phyloP scores from a whole-genome alignment of 2,797 vertebrate genomes.

The Neosilurus hyrtlii region DNA sequence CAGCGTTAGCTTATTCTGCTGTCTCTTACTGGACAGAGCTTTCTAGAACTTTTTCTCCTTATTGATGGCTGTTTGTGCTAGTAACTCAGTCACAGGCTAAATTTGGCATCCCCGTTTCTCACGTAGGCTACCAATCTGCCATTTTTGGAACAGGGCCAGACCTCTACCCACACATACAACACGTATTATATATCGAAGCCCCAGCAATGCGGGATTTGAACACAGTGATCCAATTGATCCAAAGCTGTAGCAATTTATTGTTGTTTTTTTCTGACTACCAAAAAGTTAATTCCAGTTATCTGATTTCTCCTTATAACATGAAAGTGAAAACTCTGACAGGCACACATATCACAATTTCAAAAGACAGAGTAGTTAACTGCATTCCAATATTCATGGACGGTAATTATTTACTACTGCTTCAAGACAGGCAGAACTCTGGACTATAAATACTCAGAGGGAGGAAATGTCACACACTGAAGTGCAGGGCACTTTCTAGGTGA shows the following conservation, averaged over 20 bases:
- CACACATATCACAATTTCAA: background rate
- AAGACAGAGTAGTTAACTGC: background rate
- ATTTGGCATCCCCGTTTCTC: conserved; percentile 67
- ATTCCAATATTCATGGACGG: conserved; percentile 17
- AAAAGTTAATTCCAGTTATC: conserved; percentile 12
- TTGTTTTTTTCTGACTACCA: background rate
- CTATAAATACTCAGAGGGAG: conserved; percentile 35
- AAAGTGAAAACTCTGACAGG: background rate
- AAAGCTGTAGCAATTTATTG: background rate
- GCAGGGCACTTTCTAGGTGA: conserved; percentile 37
- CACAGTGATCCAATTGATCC: conserved; percentile 13
- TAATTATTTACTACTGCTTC: conserved; percentile 26
- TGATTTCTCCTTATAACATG: background rate
- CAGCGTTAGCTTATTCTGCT: conserved; percentile 19
- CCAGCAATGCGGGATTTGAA: background rate
- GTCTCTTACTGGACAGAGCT: conserved; percentile 54
- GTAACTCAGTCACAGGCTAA: conserved; percentile 66
- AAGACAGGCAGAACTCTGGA: conserved; percentile 10
- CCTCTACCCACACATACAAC: conserved; percentile 30
- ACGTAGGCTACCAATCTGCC: conserved; percentile 63
- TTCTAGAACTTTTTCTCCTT: conserved; percentile 67
- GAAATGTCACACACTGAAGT: conserved; percentile 38
- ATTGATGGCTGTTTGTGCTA: conserved; percentile 74
- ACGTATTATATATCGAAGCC: conserved; percentile 22
- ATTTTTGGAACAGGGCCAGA: conserved; percentile 38